Evolutionary conservation across 1,140 invertebrate species (phyloP).

Genomic region (Drepana arcuata): DNA sequence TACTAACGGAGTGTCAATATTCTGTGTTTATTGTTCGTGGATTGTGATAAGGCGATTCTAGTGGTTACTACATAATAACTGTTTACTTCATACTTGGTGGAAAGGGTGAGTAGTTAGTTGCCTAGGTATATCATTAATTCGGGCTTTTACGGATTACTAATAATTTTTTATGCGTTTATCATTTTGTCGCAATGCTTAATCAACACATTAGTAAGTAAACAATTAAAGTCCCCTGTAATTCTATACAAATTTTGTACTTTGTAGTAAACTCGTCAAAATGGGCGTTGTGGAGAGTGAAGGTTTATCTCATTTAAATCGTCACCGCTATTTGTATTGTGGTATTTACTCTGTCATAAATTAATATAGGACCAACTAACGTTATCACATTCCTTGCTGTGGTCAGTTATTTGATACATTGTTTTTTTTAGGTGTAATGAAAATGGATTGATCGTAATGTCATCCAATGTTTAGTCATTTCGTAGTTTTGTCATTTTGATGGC

Average conservation of each 20-base stretch:
- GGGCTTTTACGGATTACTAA: slow-evolving; percentile 27
- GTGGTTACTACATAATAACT: slow-evolving; percentile 37
- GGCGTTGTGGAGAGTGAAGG: slow-evolving; percentile 23
- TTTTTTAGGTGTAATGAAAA: no score
- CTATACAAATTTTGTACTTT: no score
- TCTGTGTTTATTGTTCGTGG: no score
- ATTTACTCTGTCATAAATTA: slow-evolving; percentile 3
- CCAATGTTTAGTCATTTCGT: no score
- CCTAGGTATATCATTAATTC: slow-evolving; percentile 48
- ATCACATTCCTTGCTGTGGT: not conserved
- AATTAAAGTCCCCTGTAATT: not conserved
- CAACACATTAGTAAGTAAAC: not conserved
- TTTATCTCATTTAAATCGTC: slow-evolving; percentile 23
- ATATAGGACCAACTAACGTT: not conserved
- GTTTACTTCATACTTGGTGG: slow-evolving; percentile 62
- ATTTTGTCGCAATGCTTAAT: not conserved
- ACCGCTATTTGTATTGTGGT: slow-evolving; percentile 12
- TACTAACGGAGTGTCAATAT: slow-evolving; percentile 34
- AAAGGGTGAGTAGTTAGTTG: slow-evolving; percentile 54
- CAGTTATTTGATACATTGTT: no score
- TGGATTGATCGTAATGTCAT: no score
- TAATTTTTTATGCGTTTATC: slow-evolving; percentile 3
- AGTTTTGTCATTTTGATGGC: no score
- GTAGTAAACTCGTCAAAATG: slow-evolving; percentile 16
- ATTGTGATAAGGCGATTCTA: slow-evolving; percentile 21